Conservation (phyloP, 2,888 invertebrate genomes). For the Drosophila mayaguana region DNA sequence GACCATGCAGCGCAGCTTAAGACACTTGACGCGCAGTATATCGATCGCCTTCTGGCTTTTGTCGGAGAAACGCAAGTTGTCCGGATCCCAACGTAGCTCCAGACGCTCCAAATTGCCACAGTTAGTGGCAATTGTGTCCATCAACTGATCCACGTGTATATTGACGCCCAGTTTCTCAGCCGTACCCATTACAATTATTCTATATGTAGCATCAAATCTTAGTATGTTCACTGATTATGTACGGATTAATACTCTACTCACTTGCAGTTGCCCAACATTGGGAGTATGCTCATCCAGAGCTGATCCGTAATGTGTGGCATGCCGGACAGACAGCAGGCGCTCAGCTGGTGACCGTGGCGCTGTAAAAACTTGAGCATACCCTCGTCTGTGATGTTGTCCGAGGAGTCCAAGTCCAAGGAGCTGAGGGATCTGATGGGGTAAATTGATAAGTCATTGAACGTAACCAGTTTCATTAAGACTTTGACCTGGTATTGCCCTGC, state of each 20-base stretch:
- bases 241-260: slow-evolving; percentile 84
- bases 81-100: slow-evolving; percentile 99
- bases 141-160: slow-evolving; percentile 98
- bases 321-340: slow-evolving; percentile 95
- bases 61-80: slow-evolving; percentile 98
- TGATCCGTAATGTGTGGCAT: slow-evolving; percentile 99
- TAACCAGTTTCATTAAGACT: fast-evolving
- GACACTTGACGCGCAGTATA: slow-evolving; percentile 96
- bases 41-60: slow-evolving; percentile 99
- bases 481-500: slow-evolving; percentile 90
- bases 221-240: neutral
- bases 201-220: slow-evolving; percentile 85
- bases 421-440: slow-evolving; percentile 88
- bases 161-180: slow-evolving; percentile 98
- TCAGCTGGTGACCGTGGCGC: slow-evolving; percentile 94
- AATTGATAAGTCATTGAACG: neutral
- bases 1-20: slow-evolving; percentile 96
- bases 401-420: slow-evolving; percentile 96
- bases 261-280: slow-evolving; percentile 96
- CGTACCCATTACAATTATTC: slow-evolving; percentile 98
- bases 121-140: slow-evolving; percentile 98
- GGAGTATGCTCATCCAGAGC: slow-evolving; percentile 98
- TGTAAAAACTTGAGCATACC: slow-evolving; percentile 96
- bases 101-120: slow-evolving; percentile 95
- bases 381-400: slow-evolving; percentile 97